Base-by-base conservation (phyloP, 1,140 invertebrate species). In the Marisa cornuarietis region DNA sequence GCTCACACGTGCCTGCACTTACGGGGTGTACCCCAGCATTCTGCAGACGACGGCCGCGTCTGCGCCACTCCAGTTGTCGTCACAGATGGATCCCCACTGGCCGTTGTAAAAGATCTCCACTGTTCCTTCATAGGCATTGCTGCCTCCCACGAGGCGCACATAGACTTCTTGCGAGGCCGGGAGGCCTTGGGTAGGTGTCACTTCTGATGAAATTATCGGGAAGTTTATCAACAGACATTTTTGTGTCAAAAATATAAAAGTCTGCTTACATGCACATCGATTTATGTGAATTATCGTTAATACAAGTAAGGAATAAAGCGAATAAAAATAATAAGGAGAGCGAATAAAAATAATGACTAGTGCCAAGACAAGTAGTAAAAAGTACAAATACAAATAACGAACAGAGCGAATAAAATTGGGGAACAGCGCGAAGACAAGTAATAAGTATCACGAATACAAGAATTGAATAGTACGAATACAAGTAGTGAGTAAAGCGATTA, bases 41-140 rank as follows among this genome's bases (percentile, higher is more conserved):
- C 91, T 92, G 84, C 95, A 96, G 26, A 95, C 92, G 2, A 96
- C 92, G 80, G 93, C 90, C 0, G 94, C 95, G 81, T 95, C 93
- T 26, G 90, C 92, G 63, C 94, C 89, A 1, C 93, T 93, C 85
- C 95, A 96, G 77, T 93, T 92, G 85, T 96, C 94, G 86, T 95
- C 95, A 88, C 95, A 96, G 31, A 96, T 92, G 80, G 93, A 93
- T 2, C 95, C 95, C 93, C 94, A 95, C 76, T 92, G 91, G 0
- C 93, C 94, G 81, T 92, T 92, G 61, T 94, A 92, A 91, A 93
- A 94, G 1, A 96, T 92, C 92, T 95, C 94, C 18, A 96, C 86
- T 76, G 93, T 91, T 18, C 95, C 95, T 42, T 82, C 79, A 18
- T 79, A 73, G 49, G 75, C 71, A 54, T 81, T 78, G n/a, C 58